Conservation (phyloP, 2,797 vertebrate genomes). For the Silurus aristotelis region DNA sequence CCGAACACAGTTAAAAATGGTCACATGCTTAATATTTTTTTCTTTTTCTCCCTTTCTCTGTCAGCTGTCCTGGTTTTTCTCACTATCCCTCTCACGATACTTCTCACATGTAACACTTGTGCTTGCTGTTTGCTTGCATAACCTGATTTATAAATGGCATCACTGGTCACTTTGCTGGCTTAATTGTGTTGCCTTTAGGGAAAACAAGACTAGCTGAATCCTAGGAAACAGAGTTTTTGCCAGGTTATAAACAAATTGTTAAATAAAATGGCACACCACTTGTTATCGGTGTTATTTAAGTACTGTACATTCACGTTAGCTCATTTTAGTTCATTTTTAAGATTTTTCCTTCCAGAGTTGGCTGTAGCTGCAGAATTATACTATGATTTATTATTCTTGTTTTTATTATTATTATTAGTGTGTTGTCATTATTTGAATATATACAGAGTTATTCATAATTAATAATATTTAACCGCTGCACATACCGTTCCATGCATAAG, state of each 20-base stretch:
- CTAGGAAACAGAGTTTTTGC: neutral
- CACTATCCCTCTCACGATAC: constrained; percentile 6
- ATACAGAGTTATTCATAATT: too few species aligned
- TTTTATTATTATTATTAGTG: too few species aligned
- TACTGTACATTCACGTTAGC: neutral
- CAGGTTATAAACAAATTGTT: neutral
- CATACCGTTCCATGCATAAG: neutral
- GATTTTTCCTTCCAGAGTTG: neutral
- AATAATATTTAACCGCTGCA: neutral
- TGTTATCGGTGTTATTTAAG: neutral
- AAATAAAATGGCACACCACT: neutral
- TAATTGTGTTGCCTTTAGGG: constrained; percentile 24
- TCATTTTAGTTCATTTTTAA: neutral
- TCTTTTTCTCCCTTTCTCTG: constrained; percentile 13
- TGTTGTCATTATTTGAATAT: too few species aligned
- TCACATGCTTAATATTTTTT: constrained; percentile 41
- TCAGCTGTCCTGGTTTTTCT: constrained; percentile 47
- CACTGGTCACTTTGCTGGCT: constrained; percentile 25
- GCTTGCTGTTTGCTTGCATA: constrained; percentile 28
- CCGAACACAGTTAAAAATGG: constrained; percentile 34
- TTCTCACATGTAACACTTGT: constrained; percentile 18
- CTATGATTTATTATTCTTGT: too few species aligned
- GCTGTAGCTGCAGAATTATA: neutral
- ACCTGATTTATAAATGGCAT: constrained; percentile 26
- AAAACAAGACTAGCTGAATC: neutral